phyloP scores from a whole-genome alignment of 1,140 invertebrate genomes.

The Megathymus violae region DNA sequence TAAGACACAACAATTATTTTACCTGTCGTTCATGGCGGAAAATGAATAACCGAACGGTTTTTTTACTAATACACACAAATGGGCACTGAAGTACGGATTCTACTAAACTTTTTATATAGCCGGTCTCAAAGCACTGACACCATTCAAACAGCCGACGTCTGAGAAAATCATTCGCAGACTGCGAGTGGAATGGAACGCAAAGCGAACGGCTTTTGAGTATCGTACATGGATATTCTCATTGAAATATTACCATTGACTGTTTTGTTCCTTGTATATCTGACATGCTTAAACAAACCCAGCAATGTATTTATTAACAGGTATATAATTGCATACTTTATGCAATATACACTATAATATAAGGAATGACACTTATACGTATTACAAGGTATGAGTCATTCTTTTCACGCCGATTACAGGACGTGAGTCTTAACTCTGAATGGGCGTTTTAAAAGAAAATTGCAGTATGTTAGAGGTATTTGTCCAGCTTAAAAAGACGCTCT shows the following conservation, averaged over 20 bases:
- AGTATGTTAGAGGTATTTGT: slow-evolving; percentile 24
- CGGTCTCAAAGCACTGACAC: slow-evolving; percentile 42
- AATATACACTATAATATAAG: not conserved
- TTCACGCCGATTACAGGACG: slow-evolving; percentile 28
- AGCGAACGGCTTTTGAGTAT: slow-evolving; percentile 5
- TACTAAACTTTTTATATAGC: slow-evolving; percentile 48
- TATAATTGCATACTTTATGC: not conserved
- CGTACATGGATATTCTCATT: slow-evolving; percentile 6
- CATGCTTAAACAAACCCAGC: slow-evolving; percentile 4
- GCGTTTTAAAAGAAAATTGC: slow-evolving; percentile 28
- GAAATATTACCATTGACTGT: slow-evolving; percentile 11
- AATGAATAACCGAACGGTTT: slow-evolving; percentile 41
- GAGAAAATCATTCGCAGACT: slow-evolving; percentile 52
- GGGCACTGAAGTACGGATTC: slow-evolving; percentile 34
- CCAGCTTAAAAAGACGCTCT: slow-evolving; percentile 3
- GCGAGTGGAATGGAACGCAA: slow-evolving; percentile 32
- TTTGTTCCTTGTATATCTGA: not conserved
- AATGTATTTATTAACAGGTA: slow-evolving; percentile 31
- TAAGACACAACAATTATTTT: slow-evolving; percentile 36
- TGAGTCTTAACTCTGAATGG: slow-evolving; percentile 24
- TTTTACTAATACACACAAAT: slow-evolving; percentile 43
- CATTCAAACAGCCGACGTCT: slow-evolving; percentile 51
- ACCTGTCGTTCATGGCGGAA: slow-evolving; percentile 64
- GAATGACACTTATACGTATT: slow-evolving; percentile 7
- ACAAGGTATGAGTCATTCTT: slow-evolving; percentile 29